phyloP scores from a whole-genome alignment of 1,140 invertebrate genomes.

The Phocides pigmalion region DNA sequence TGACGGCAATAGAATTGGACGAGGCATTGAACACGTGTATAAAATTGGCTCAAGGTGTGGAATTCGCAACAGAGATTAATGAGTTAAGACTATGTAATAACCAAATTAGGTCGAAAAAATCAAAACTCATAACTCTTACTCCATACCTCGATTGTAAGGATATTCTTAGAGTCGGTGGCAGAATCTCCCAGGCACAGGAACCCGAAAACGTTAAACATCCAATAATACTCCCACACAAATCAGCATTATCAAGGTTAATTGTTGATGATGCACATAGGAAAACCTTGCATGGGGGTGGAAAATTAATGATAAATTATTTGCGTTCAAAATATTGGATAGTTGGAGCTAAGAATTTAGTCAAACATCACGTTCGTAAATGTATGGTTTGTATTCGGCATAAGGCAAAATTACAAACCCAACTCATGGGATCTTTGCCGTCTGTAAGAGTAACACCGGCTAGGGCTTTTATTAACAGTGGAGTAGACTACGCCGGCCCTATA shows the following conservation, averaged over 20 bases:
- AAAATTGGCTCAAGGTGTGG: background rate
- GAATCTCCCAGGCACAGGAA: conserved; percentile 4
- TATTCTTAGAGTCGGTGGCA: conserved; percentile 8
- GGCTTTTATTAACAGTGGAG: conserved; percentile 14
- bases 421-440: conserved; percentile 13
- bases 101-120: background rate
- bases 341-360: conserved; percentile 21
- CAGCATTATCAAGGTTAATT: conserved; percentile 13
- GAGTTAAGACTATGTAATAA: conserved; percentile 1
- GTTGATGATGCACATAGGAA: conserved; percentile 13
- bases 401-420: conserved; percentile 16
- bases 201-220: conserved; percentile 11
- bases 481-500: conserved; percentile 6
- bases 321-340: conserved; percentile 29
- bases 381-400: conserved; percentile 12
- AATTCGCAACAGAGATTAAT: background rate
- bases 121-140: background rate
- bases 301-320: conserved; percentile 21
- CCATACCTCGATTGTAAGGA: conserved; percentile 2
- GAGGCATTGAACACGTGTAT: background rate
- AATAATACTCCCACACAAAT: conserved; percentile 11
- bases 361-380: conserved; percentile 19
- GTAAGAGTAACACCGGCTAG: conserved; percentile 12
- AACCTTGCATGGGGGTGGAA: conserved; percentile 22
- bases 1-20: background rate